Conservation (phyloP, 2,113 vertebrate species). For the Esox niger region DNA sequence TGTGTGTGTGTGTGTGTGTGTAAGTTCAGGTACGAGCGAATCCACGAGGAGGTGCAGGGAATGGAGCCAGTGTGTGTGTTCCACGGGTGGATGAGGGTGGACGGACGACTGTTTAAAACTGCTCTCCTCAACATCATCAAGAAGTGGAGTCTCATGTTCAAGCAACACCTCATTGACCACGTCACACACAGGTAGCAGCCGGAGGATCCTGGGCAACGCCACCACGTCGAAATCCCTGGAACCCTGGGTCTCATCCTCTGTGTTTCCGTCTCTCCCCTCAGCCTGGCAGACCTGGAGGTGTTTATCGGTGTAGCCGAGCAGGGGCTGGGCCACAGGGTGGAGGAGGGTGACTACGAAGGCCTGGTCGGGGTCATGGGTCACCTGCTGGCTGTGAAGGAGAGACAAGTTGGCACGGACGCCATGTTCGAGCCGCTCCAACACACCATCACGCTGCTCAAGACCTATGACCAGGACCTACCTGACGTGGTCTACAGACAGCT, state of each 20-base stretch:
- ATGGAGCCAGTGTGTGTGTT: conserved; percentile 76
- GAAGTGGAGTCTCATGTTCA: conserved; percentile 92
- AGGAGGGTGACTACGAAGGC: conserved; percentile 79
- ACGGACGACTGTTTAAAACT: conserved; percentile 77
- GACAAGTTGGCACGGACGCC: conserved; percentile 77
- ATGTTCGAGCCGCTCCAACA: conserved; percentile 93
- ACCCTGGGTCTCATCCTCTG: background rate
- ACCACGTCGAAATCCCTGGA: no score
- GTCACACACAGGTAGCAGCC: conserved; percentile 81
- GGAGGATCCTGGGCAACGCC: background rate
- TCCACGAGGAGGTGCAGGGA: conserved; percentile 77
- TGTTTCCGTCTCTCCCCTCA: conserved; percentile 33
- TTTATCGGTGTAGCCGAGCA: conserved; percentile 73
- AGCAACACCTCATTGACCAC: conserved; percentile 87
- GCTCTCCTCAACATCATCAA: conserved; percentile 84
- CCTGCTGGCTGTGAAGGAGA: conserved; percentile 86
- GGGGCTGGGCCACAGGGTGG: conserved; percentile 77
- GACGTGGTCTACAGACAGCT: conserved; percentile 83
- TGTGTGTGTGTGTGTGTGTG: background rate
- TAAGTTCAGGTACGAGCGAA: conserved; percentile 75
- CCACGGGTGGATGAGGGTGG: conserved; percentile 83
- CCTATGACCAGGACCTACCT: conserved; percentile 85
- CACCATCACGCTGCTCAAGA: conserved; percentile 84
- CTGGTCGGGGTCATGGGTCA: conserved; percentile 86
- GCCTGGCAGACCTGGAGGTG: conserved; percentile 82